Evolutionary conservation across 2,797 vertebrate genomes (phyloP), one percentile per base, ranked within the genome.

Genomic region (Gadopsis bispinosus): DNA sequence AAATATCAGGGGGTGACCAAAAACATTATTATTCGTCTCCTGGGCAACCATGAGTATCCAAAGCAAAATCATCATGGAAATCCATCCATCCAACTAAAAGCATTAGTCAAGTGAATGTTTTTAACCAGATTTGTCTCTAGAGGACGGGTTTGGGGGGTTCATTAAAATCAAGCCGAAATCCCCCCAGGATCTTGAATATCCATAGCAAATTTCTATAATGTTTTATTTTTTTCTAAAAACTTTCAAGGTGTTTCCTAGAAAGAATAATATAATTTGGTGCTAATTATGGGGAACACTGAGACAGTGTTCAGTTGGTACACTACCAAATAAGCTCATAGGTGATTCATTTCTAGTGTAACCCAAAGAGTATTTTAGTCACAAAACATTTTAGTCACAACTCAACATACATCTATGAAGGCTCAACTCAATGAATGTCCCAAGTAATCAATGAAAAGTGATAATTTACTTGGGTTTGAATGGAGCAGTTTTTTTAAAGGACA

Each of bases 91-190:
- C 26, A 26, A 26, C 26, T 26, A 26, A 33, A 50, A 19, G 33
- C 9, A 35, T 65, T 43, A 26, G 37, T 35, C 4, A 22, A 26
- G 10, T 13, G 10, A 20, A 51, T 3, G 43, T n/a, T 50, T 51
- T 22, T 37, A 20, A 13, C 17, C 17, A 39, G 13, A 20, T 37
- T 16, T 39, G 16, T 47, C 9, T 45, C 11, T 17, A 0, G 19
- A 22, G 16, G 5, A 39, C 29, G 13, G 4, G 4, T 48, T 22
- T 7, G 12, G 7, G 7, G 7, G 7, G 39, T 26, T 43, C 22
- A 55, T 29, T 67, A 19, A 67, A 54, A 67, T 54, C 50, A 53
- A 69, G 35, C 2, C 8, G 5, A 33, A 31, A 43, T 72, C 31
- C 22, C 13, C 0, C 6, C 16, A 3, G 8, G n/a, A 26, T 22